A percentile compares a stretch with the other conserved stretches of the same genome.
Evolutionary conservation across 2,113 vertebrate genomes (phyloP).

Genomic region (Lophura nycthemera): DNA sequence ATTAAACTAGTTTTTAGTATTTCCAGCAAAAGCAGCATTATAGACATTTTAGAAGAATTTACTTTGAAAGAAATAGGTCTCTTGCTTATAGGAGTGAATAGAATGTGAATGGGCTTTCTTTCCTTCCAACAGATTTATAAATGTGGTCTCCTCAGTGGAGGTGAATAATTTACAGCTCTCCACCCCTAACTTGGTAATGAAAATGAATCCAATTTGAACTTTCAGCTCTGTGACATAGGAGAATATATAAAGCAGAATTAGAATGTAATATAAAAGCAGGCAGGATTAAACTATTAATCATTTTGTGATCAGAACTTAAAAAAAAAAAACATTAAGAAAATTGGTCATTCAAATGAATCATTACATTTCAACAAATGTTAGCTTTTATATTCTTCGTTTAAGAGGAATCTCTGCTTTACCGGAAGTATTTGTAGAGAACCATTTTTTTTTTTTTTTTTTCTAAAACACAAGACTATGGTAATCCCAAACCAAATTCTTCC

Average conservation of each 20-base stretch:
- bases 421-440: neutral
- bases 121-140: constrained; percentile 36
- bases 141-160: constrained; percentile 24
- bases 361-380: constrained; percentile 66
- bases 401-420: neutral
- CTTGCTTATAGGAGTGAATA: constrained; percentile 22
- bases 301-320: constrained; percentile 8
- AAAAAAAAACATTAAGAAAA: constrained; percentile 54
- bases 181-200: constrained; percentile 54
- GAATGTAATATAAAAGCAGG: constrained; percentile 36
- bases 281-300: constrained; percentile 60
- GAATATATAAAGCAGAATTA: constrained; percentile 52
- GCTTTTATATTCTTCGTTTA: constrained; percentile 16
- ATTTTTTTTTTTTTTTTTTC: neutral
- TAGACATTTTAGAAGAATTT: neutral
- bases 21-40: constrained; percentile 29
- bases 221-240: constrained; percentile 24
- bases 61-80: constrained; percentile 28
- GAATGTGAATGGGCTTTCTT: constrained; percentile 25
- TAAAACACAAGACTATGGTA: neutral
- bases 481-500: neutral
- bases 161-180: constrained; percentile 53
- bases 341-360: constrained; percentile 56
- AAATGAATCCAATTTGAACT: constrained; percentile 56
- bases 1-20: constrained; percentile 21